phyloP scores from a whole-genome alignment of 2,797 vertebrate genomes.

The Sebastiscus albofasciatus region DNA sequence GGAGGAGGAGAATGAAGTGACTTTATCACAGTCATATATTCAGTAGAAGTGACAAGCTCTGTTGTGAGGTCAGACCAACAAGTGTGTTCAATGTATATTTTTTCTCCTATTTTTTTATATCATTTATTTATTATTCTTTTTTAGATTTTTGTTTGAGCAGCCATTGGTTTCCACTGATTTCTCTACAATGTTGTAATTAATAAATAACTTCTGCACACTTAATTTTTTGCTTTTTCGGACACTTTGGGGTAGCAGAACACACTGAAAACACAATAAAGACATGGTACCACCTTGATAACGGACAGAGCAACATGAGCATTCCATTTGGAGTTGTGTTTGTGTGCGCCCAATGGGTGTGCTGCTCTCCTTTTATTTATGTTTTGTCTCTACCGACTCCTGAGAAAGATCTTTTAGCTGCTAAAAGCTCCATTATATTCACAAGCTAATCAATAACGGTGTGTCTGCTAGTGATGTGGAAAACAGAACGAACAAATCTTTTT shows the following conservation, averaged over 20 bases:
- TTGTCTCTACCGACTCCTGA: too few relatives aligned
- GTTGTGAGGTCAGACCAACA: slow-evolving; percentile 21
- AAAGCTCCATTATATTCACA: too few relatives aligned
- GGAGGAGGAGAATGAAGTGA: slow-evolving; percentile 33
- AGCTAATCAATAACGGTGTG: too few relatives aligned
- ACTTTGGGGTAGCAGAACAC: not conserved
- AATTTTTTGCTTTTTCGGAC: not conserved
- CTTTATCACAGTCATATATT: slow-evolving; percentile 51
- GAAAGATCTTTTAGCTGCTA: too few relatives aligned
- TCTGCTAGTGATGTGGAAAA: too few relatives aligned
- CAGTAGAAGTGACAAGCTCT: slow-evolving; percentile 42
- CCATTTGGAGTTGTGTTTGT: too few relatives aligned
- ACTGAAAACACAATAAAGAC: not conserved
- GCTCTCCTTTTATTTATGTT: too few relatives aligned
- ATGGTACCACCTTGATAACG: not conserved
- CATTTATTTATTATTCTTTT: not conserved
- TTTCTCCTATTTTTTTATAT: not conserved
- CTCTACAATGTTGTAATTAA: too few relatives aligned
- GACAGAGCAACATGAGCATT: not conserved
- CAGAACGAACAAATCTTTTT: too few relatives aligned
- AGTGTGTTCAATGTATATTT: not conserved
- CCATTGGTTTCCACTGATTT: not conserved
- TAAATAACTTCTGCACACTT: not conserved
- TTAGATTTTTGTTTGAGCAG: not conserved
- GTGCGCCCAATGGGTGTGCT: too few relatives aligned